Percentiles rank a stretch among this genome's conserved stretches.
Evolutionary conservation across 2,113 vertebrate genomes (phyloP).

Genomic region (Condylura cristata): DNA sequence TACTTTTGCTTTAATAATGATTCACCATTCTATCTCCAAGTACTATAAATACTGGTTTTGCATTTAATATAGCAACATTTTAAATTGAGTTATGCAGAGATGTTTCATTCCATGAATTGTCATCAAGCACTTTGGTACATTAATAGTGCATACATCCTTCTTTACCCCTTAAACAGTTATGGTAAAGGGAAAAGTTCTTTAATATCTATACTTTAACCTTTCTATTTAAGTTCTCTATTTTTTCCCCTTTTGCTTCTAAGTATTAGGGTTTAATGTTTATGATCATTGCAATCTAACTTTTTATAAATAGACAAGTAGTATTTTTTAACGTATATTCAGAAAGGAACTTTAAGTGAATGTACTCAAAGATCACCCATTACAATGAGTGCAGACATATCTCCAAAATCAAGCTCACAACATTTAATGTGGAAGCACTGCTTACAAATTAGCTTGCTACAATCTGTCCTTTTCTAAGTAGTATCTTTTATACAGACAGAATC

Average conservation of each 20-base stretch:
- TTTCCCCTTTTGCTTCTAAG: neutral
- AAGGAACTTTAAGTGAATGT: neutral
- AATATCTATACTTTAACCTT: neutral
- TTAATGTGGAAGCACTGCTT: neutral
- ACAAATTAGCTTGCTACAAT: neutral
- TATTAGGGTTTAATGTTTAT: neutral
- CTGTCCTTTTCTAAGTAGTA: conserved; percentile 53
- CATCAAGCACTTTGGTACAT: neutral
- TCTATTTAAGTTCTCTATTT: neutral
- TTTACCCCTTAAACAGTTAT: neutral
- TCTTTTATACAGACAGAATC: neutral
- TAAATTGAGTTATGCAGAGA: conserved; percentile 45
- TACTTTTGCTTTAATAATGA: conserved; percentile 89
- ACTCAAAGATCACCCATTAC: neutral
- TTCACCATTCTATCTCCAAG: conserved; percentile 81
- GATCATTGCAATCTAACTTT: neutral
- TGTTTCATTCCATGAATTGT: conserved; percentile 14
- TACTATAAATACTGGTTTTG: conserved; percentile 77
- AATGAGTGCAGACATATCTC: conserved; percentile 21
- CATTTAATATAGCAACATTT: conserved; percentile 78
- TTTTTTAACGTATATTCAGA: conserved; percentile 21
- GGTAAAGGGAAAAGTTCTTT: neutral
- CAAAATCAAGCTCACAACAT: neutral
- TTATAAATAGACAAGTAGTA: neutral
- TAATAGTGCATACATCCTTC: neutral